Evolutionary conservation across 2,888 invertebrate genomes (phyloP), one percentile per base, ranked within the genome.

Genomic region (Protophormia terraenovae): DNA sequence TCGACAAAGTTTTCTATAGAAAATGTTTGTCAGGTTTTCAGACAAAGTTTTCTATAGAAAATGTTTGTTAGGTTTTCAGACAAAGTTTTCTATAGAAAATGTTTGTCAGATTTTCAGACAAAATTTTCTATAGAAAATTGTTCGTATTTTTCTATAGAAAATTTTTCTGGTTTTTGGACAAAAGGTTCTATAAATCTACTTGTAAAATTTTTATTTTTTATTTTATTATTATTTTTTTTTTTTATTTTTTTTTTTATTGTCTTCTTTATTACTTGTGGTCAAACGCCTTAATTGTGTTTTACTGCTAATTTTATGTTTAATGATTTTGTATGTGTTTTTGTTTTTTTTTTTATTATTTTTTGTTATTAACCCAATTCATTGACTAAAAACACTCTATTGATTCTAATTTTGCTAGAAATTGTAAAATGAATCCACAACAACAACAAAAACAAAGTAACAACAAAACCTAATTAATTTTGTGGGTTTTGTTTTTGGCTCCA

Each of bases 381-480:
- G 4, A 19, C n/a, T 22, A 27, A 72, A 27, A 58, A n/a, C 7
- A 10, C 6, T 45, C 24, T 50, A 50, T 66, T 64, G 38, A 53
- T 64, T 6, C 32, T n/a, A 50, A 75, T 76, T 76, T 67, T 58
- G 1, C 19, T 58, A 60, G 16, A 45, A 32, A 47, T 58, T 62
- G n/a, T 62, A 29, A 77, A 66, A 45, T 58, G 10, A 67, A 67
- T 45, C 14, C 6, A 6, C 38, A 35, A 19, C 14, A 73, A 47
- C 73, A 62, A 16, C 35, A 62, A 47, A 35, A 69, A 22, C 47
- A 69, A 69, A 10, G 47, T 73, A 66, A 60, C 66, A 81, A 73
- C 38, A 60, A 82, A 82, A 75, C 58, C 69, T 82, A 82, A 82
- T 82, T 82, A 82, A 80, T 82, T 69, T 82, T 62, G 58, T 82